Evolutionary conservation across 2,797 vertebrate species (phyloP).

Genomic region (Saxicola maurus): DNA sequence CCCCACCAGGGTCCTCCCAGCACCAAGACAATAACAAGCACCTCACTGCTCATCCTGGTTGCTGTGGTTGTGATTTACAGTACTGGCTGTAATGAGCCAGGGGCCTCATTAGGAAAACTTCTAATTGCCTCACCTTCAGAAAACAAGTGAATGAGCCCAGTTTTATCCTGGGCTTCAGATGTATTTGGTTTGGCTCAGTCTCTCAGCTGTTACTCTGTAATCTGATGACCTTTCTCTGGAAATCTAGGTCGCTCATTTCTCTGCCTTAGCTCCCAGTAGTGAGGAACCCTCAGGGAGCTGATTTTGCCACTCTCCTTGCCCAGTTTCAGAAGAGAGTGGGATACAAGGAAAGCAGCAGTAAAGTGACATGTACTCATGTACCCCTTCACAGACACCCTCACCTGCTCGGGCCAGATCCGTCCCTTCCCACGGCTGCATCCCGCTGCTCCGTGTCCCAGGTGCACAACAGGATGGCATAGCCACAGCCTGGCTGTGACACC

Average conservation of each 20-base stretch:
- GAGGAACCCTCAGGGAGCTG: neutral
- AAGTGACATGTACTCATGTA: neutral
- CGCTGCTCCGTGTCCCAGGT: constrained; percentile 83
- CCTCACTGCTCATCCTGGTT: neutral
- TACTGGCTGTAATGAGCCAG: neutral
- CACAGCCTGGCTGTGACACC: constrained; percentile 96
- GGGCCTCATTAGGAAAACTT: neutral
- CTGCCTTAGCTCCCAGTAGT: neutral
- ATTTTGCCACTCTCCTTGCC: neutral
- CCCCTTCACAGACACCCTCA: neutral
- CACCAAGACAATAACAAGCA: neutral
- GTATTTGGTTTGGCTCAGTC: neutral
- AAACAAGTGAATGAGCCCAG: neutral
- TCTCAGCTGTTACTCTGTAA: neutral
- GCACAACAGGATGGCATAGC: constrained; percentile 89
- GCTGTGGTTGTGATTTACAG: neutral
- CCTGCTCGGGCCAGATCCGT: constrained; percentile 47
- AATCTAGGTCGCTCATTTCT: neutral
- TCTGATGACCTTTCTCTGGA: neutral
- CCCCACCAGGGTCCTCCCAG: neutral
- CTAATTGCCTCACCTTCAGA: neutral
- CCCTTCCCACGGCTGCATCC: constrained; percentile 43
- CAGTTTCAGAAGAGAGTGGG: neutral
- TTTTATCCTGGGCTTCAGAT: neutral
- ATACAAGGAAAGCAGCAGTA: neutral